Conservation (phyloP, 2,113 vertebrate species). For the Columba livia region DNA sequence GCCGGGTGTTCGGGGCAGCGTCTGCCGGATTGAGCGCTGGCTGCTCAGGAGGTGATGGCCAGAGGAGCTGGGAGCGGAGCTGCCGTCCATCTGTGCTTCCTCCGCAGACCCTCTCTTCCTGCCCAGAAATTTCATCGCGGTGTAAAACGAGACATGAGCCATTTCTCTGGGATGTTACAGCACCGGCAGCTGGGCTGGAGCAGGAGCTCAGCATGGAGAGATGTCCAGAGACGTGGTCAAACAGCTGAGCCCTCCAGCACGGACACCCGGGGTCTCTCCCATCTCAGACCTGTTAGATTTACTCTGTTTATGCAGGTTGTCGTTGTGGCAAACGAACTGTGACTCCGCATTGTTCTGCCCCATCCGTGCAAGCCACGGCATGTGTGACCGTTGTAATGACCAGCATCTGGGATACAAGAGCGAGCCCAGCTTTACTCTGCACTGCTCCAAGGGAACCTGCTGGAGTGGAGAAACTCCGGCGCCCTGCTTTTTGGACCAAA, state of each 20-base stretch:
- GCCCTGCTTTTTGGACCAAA: neutral
- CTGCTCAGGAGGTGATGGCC: neutral
- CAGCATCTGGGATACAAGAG: neutral
- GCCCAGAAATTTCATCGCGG: neutral
- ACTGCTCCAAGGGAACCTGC: neutral
- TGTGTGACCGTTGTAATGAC: fast-evolving
- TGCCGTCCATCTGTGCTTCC: neutral
- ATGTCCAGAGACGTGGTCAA: neutral
- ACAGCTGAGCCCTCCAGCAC: neutral
- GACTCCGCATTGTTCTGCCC: fast-evolving
- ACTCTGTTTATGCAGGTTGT: neutral
- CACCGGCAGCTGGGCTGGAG: neutral
- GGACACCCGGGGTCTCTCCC: fast-evolving
- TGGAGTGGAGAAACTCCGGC: neutral
- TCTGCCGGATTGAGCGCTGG: neutral
- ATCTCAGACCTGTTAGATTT: fast-evolving
- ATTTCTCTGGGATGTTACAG: neutral
- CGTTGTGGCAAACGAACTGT: neutral
- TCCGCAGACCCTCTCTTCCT: neutral
- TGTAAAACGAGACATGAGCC: fast-evolving
- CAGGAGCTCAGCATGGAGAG: neutral
- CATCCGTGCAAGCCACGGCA: fast-evolving
- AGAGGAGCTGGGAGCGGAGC: neutral
- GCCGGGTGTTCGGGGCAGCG: fast-evolving
- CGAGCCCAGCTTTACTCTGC: neutral